These are phyloP conservation scores for Musca domestica DNA, from an alignment of 1,140 invertebrate species.

Conservation along the genomic window DNA sequence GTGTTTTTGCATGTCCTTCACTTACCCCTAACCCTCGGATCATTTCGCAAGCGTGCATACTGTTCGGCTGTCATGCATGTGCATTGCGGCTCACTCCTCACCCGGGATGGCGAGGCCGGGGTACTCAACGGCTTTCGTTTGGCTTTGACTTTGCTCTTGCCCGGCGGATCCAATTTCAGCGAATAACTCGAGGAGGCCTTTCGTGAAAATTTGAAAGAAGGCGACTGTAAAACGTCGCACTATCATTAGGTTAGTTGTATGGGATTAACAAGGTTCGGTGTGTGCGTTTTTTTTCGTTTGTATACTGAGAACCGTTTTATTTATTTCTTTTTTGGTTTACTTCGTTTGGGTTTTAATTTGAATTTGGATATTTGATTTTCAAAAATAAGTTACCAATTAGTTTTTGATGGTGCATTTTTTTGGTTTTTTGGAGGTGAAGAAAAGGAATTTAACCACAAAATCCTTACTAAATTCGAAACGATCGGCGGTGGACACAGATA, in stretches of 20 bases:
- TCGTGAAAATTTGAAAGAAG: conserved; percentile 94
- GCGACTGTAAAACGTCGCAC: conserved; percentile 81
- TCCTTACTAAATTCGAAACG: no score
- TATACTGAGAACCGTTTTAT: conserved; percentile 14
- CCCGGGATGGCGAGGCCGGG: conserved; percentile 86
- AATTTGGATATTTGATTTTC: conserved; percentile 5
- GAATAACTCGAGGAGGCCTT: conserved; percentile 96
- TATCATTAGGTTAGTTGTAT: conserved; percentile 58
- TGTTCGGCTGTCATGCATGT: conserved; percentile 94
- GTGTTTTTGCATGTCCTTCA: conserved; percentile 27
- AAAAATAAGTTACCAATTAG: not conserved
- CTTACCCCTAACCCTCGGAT: conserved; percentile 73
- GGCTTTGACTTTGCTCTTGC: conserved; percentile 79
- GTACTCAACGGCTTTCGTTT: conserved; percentile 88
- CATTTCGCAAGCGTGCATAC: conserved; percentile 81
- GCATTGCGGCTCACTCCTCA: conserved; percentile 81
- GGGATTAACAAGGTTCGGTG: conserved; percentile 54
- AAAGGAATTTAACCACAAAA: no score
- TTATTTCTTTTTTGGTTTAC: conserved; percentile 3
- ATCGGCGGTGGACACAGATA: no score
- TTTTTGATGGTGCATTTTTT: not conserved
- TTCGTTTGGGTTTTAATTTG: not conserved
- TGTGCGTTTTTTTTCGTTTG: conserved; percentile 45
- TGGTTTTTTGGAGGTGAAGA: no score
- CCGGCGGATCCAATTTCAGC: conserved; percentile 84